Percentiles rank a stretch among this genome's conserved stretches.
phyloP scores from a whole-genome alignment of 1,140 invertebrate genomes.

The Drosophila nikananu region DNA sequence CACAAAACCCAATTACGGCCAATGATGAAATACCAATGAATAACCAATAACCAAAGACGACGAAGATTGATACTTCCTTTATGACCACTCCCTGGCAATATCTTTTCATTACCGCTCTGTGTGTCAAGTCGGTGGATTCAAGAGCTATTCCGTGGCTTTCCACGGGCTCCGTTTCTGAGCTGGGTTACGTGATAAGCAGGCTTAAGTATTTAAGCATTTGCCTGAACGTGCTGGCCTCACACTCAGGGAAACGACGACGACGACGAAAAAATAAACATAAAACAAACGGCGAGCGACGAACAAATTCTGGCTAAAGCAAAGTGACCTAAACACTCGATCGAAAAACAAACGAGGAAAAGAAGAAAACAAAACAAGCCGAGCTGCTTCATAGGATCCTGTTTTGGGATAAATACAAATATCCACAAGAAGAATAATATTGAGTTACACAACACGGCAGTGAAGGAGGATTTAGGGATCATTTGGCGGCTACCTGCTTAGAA shows the following conservation, averaged over 20 bases:
- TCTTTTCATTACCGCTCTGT: conserved; percentile 16
- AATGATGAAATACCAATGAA: conserved; percentile 24
- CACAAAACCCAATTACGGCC: background rate
- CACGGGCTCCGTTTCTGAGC: conserved; percentile 20
- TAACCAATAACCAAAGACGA: conserved; percentile 11
- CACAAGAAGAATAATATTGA: conserved; percentile 75
- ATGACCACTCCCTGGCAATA: conserved; percentile 38
- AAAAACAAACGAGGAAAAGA: conserved; percentile 20
- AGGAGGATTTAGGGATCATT: conserved; percentile 36
- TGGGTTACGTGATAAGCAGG: conserved; percentile 74
- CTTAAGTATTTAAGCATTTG: conserved; percentile 64
- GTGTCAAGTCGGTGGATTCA: conserved; percentile 26
- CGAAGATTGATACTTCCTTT: conserved; percentile 50
- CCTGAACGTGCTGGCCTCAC: conserved; percentile 69
- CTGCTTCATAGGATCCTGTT: conserved; percentile 65
- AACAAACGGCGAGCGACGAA: conserved; percentile 56
- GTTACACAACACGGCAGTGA: conserved; percentile 63
- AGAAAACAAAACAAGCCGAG: conserved; percentile 12
- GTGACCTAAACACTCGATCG: conserved; percentile 39
- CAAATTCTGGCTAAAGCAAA: conserved; percentile 68
- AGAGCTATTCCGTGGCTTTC: conserved; percentile 48
- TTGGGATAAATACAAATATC: conserved; percentile 45
- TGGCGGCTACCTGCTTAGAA: conserved; percentile 61
- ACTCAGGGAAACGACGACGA: conserved; percentile 18
- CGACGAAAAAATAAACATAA: conserved; percentile 33